phyloP scores from a whole-genome alignment of 2,888 invertebrate genomes.

The Erebia ligea region DNA sequence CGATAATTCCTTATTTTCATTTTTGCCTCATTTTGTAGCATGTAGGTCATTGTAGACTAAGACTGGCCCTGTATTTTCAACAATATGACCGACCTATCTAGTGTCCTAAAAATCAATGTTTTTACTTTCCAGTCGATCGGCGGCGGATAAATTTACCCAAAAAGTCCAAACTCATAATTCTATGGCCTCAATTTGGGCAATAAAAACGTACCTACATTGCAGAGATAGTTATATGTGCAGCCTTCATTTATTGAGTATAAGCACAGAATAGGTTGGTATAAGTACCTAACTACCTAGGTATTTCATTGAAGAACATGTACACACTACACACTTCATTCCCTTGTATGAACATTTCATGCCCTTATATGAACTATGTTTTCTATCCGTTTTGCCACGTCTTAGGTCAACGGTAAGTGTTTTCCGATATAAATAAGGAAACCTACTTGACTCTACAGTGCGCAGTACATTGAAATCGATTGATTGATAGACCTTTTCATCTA shows the following conservation, averaged over 20 bases:
- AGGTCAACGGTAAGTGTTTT: slow-evolving; percentile 36
- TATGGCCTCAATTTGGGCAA: neutral
- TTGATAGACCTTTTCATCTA: slow-evolving; percentile 29
- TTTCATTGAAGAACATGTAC: slow-evolving; percentile 35
- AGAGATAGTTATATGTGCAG: slow-evolving; percentile 10
- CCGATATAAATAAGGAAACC: slow-evolving; percentile 38
- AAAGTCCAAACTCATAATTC: neutral
- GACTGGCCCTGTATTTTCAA: no score
- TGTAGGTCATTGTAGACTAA: no score
- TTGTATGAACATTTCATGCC: slow-evolving; percentile 35
- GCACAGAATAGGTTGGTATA: no score
- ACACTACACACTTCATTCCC: slow-evolving; percentile 36
- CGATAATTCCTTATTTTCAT: no score
- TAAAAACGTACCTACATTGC: neutral
- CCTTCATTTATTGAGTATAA: slow-evolving; percentile 34
- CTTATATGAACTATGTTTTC: slow-evolving; percentile 37
- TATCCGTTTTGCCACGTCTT: slow-evolving; percentile 38
- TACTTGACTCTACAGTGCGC: slow-evolving; percentile 26
- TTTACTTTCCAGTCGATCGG: no score
- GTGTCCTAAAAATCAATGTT: no score
- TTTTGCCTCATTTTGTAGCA: no score
- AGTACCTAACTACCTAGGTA: no score
- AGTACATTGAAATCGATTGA: slow-evolving; percentile 30
- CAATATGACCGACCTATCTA: no score
- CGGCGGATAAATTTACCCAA: neutral